Evolutionary conservation across 2,113 vertebrate genomes (phyloP).

Genomic region (Phylloscopus trochilus): DNA sequence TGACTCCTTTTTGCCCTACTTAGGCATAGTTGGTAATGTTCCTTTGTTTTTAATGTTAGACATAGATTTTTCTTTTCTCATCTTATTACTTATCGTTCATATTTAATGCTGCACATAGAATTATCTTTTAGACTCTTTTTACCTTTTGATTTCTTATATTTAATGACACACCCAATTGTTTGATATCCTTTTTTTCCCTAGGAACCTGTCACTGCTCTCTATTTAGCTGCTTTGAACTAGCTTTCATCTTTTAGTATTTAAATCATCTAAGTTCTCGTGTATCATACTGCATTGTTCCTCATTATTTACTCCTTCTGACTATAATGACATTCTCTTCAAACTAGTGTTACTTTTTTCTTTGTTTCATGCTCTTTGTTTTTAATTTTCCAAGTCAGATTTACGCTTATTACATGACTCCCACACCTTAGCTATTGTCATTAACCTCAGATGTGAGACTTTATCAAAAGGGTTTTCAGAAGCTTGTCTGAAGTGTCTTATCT

Average conservation of each 20-base stretch:
- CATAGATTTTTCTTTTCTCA: constrained; percentile 63
- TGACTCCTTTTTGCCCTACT: constrained; percentile 66
- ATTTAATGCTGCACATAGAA: constrained; percentile 69
- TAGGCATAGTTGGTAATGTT: constrained; percentile 61
- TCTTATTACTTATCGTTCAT: constrained; percentile 70
- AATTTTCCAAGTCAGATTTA: constrained; percentile 66
- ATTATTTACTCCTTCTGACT: constrained; percentile 50
- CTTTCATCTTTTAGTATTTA: constrained; percentile 68
- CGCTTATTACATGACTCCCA: constrained; percentile 56
- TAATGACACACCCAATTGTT: constrained; percentile 65
- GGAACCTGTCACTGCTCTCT: constrained; percentile 59
- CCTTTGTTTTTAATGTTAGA: constrained; percentile 68
- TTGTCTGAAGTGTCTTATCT: constrained; percentile 12
- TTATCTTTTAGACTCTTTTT: constrained; percentile 66
- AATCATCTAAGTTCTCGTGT: constrained; percentile 39
- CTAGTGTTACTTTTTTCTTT: constrained; percentile 40
- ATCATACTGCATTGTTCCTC: constrained; percentile 34
- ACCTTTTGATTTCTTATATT: constrained; percentile 67
- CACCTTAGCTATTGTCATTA: constrained; percentile 59
- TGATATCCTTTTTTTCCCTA: constrained; percentile 59
- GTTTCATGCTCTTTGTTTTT: constrained; percentile 62
- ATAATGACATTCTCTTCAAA: constrained; percentile 40
- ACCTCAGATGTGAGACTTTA: constrained; percentile 39
- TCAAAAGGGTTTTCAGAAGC: constrained; percentile 44
- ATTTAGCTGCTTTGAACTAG: constrained; percentile 64